phyloP scores from a whole-genome alignment of 2,113 vertebrate species.

The Cyphomyrus discorhynchus region DNA sequence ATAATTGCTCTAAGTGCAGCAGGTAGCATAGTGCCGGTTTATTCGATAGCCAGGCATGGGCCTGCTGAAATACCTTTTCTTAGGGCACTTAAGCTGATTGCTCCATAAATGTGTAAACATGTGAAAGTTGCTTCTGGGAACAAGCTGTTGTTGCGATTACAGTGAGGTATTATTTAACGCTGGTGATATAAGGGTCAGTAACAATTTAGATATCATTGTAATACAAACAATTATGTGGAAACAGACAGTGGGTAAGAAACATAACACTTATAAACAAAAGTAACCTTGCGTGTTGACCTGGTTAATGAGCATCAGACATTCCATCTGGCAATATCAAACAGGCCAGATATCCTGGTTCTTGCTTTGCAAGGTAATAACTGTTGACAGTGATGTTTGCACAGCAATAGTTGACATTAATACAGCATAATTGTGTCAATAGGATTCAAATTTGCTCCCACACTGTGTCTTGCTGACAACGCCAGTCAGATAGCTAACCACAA shows the following conservation, averaged over 20 bases:
- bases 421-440: neutral
- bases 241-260: neutral
- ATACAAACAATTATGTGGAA: neutral
- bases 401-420: neutral
- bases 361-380: neutral
- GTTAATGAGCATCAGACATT: neutral
- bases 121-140: neutral
- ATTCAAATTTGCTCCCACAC: conserved; percentile 3
- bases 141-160: neutral
- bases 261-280: neutral
- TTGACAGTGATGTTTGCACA: neutral
- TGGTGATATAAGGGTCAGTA: neutral
- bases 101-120: neutral
- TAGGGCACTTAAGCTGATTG: neutral
- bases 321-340: conserved; percentile 3
- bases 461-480: neutral
- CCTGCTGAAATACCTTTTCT: neutral
- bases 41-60: neutral
- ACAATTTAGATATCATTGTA: neutral
- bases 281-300: neutral
- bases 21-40: neutral
- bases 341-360: neutral
- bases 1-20: neutral
- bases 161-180: neutral
- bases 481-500: neutral